These are phyloP conservation scores for Spermophilus dauricus DNA, from an alignment of 2,113 vertebrate species.

Conservation along the genomic window DNA sequence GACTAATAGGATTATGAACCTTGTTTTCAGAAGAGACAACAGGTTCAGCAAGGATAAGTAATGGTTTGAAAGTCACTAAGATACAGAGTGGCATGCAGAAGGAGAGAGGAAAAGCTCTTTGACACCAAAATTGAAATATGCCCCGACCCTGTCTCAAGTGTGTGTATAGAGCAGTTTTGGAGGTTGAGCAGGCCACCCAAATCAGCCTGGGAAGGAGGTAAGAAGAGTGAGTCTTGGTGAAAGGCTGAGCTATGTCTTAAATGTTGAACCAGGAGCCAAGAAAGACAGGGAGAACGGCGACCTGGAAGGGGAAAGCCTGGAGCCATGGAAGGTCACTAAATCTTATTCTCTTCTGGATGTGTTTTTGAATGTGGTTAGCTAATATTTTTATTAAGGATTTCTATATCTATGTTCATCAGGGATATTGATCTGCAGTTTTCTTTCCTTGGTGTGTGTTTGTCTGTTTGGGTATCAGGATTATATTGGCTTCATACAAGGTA, in stretches of 20 bases:
- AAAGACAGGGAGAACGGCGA: background rate
- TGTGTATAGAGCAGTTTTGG: background rate
- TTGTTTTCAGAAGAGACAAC: background rate
- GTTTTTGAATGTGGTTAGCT: too few species aligned
- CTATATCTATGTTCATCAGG: too few species aligned
- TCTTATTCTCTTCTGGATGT: too few species aligned
- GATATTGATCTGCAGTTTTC: too few species aligned
- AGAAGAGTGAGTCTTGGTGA: background rate
- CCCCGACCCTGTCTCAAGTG: background rate
- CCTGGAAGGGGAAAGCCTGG: too few species aligned
- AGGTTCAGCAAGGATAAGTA: background rate
- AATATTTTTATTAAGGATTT: too few species aligned
- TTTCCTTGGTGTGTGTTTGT: too few species aligned
- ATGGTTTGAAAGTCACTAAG: background rate
- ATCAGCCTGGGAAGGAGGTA: background rate
- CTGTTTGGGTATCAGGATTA: too few species aligned
- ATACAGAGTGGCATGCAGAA: background rate
- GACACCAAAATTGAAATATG: background rate
- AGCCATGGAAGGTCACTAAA: background rate
- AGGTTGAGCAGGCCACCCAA: background rate
- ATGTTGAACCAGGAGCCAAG: background rate
- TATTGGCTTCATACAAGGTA: too few species aligned
- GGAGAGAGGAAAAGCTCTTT: background rate
- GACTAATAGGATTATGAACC: background rate
- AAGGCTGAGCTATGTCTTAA: background rate